These are phyloP conservation scores for Macrosteles quadrilineatus DNA, from an alignment of 1,140 invertebrate species.

Conservation along the genomic window DNA sequence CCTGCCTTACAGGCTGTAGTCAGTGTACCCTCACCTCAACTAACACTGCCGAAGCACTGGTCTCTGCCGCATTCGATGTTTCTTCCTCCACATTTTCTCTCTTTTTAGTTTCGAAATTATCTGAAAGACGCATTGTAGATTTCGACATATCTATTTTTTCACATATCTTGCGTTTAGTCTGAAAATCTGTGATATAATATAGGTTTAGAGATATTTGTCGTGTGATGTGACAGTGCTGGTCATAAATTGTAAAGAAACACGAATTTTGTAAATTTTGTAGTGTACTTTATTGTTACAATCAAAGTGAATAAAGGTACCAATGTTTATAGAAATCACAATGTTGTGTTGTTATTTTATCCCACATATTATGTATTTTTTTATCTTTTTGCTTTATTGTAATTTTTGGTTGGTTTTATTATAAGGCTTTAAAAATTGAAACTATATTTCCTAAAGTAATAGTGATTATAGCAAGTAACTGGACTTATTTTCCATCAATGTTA, in stretches of 20 bases:
- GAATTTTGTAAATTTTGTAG: conserved; percentile 27
- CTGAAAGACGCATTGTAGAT: background rate
- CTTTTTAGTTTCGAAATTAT: background rate
- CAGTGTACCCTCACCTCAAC: background rate
- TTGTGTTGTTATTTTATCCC: no score
- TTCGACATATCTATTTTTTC: conserved; percentile 23
- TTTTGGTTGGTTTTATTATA: no score
- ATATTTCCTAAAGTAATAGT: no score
- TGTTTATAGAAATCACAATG: conserved; percentile 15
- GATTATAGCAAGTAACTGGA: no score
- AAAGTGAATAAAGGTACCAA: conserved; percentile 26
- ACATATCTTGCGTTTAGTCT: conserved; percentile 26
- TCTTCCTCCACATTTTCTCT: background rate
- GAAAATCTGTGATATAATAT: conserved; percentile 27
- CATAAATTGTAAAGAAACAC: conserved; percentile 21
- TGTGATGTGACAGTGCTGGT: conserved; percentile 17
- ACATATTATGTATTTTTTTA: no score
- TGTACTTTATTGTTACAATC: conserved; percentile 25
- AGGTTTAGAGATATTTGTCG: conserved; percentile 20
- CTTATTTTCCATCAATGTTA: no score
- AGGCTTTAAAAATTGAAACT: no score
- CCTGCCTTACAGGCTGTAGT: background rate
- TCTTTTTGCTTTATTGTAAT: no score
- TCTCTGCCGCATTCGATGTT: background rate
- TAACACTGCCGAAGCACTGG: conserved; percentile 16